A percentile compares a stretch with the other conserved stretches of the same genome.
Evolutionary conservation across 64 coral and sea anemone genomes (phyloP).

Genomic region (Stylophora pistillata): DNA sequence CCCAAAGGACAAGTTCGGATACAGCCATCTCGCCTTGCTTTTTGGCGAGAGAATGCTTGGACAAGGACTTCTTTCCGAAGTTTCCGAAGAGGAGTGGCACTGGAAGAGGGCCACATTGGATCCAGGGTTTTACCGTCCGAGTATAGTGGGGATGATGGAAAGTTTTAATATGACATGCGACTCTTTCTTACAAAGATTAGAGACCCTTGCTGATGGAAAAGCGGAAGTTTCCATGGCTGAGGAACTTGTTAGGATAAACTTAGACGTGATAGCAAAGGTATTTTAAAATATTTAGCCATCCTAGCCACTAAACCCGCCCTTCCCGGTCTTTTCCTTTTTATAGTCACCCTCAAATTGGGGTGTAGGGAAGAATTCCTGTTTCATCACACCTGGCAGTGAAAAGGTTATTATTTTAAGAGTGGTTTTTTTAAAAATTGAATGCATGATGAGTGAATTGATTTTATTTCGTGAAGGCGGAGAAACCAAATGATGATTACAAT

Average conservation of each 20-base stretch:
- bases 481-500: no score
- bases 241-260: conserved; percentile 61
- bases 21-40: conserved; percentile 62
- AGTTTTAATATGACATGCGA: conserved; percentile 73
- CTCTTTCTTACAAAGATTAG: conserved; percentile 70
- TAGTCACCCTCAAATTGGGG: no score
- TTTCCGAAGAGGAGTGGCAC: conserved; percentile 42
- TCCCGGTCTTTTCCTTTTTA: no score
- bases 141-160: conserved; percentile 34
- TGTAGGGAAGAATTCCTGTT: no score
- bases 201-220: conserved; percentile 69
- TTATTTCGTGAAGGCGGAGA: no score
- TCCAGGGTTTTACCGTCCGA: conserved; percentile 61
- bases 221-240: conserved; percentile 81
- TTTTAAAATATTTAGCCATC: no score
- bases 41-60: conserved; percentile 81
- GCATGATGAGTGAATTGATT: no score
- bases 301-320: no score
- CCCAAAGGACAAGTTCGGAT: conserved; percentile 69
- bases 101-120: conserved; percentile 48
- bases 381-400: no score
- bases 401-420: no score
- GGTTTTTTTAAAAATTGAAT: no score
- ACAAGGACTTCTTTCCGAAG: conserved; percentile 65
- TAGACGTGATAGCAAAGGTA: conserved; percentile 86